Evolutionary conservation across 2,888 invertebrate species (phyloP), one percentile per base, ranked within the genome.

Genomic region (Tipula helvola): DNA sequence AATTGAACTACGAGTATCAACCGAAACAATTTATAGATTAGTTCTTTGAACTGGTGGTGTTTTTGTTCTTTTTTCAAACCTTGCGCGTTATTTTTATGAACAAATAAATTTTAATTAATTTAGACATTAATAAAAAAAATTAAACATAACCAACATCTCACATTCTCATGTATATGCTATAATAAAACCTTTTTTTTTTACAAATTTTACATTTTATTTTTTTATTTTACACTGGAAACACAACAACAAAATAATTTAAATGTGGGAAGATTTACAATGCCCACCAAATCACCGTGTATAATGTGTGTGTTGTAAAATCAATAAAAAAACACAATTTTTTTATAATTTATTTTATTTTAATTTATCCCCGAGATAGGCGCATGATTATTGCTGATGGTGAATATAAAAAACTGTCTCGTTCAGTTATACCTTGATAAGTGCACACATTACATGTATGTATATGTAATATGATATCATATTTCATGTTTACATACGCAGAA

Each of bases 231-330:
- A 71, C 28, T 18, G 71, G 18, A 71, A 71, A 71, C 28, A 18
- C 28, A 71, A 71, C 28, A 71, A 28, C 71, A 71, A 28, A 28
- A 71, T 13, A 28, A 71, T 71, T 71, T 28, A 71, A 71, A 71
- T 71, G 71, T 71, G 71, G 71, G 71, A 71, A 71, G 71, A 71
- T 71, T 71, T 71, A 71, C 71, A 71, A 71, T 71, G 71, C 71
- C 71, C 71, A 71, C 71, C 71, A 71, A 71, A 71, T 18, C 71
- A 71, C 71, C 71, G 71, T 71, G 28, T 71, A 71, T 71, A 71
- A 71, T 71, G 10, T 71, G 5, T 57, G 52, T 16, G 71, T 71
- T 71, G 12, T 71, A 71, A 71, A 71, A 71, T 71, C 71, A 71
- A 71, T 71, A 71, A 71, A 71, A 16, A 71, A 71, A 71, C 10